Evolutionary conservation across 2,888 invertebrate species (phyloP), one percentile per base, ranked within the genome.

Genomic region (Cheilosia urbana): DNA sequence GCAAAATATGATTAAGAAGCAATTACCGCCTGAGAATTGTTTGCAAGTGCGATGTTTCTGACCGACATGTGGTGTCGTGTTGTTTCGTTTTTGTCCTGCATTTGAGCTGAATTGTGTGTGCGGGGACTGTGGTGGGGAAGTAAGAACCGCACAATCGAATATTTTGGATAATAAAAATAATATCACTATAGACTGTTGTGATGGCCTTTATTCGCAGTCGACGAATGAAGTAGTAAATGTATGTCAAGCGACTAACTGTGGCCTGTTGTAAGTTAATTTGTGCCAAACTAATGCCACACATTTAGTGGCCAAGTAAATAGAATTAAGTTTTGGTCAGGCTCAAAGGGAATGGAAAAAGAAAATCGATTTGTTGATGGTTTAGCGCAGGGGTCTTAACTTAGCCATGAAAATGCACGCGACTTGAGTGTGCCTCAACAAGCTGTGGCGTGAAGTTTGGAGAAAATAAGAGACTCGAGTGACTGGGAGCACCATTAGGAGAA

Each of bases 1-100:
- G 60, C 85, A 85, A 85, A 81, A 85, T 81, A 85, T 85, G 72
- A 81, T 85, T 85, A 81, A 76, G 80, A 72, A 76, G 60, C 80
- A 84, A 84, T 84, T 84, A 80, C 65, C 53, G 66, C 71, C 49
- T 34, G 66, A 75, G 80, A 85, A 85, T 60, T 53, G 55, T 58
- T 17, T 34, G 51, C 51, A 72, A 79, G 72, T 77, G 82, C 65
- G 77, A 83, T 78, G 34, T 63, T 73, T 83, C 49, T 47, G 63
- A 45, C 55, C 68, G 63, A 63, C 83, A 83, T 83, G 72, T 68
- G 82, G 78, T 69, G 30, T 42, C 15, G 13, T 5, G 15, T 40
- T 58, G 6, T 27, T 62, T 11, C 15, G 6, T 51, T 51, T 51
- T 19, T 9, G 2, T 47, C 3, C 11, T 9, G 9, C 47, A 9